Evolutionary conservation across 2,888 invertebrate genomes (phyloP), one percentile per base, ranked within the genome.

Genomic region (Zootermopsis nevadensis): DNA sequence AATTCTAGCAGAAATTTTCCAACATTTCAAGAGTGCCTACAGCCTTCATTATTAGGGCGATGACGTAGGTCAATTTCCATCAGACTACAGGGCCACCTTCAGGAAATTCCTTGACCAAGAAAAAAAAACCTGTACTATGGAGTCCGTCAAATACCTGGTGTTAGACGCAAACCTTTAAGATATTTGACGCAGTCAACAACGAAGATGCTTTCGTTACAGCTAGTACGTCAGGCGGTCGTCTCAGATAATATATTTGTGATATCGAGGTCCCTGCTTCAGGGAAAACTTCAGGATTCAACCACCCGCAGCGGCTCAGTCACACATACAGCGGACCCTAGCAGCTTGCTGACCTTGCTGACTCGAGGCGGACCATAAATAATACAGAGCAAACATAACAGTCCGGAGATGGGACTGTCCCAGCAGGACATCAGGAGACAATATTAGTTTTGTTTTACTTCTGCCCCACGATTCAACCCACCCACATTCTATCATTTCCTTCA

Each of bases 401-500:
- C 60, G 24, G 31, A n/a, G 48, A 60, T 60, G 42, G n/a, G 76
- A 42, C 76, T 76, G 22, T 24, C 79, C 66, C 83, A 76, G 80
- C 83, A 35, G 76, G 83, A 81, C 66, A 69, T 76, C 82, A 33
- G 81, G 83, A 81, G 84, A 84, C 83, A 84, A 84, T 84, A 84
- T 84, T 83, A 83, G 82, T 77, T 83, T 82, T 82, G 77, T 77
- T 79, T 60, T 79, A 60, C 66, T 79, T 35, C 19, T 79, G 35
- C 53, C 31, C 31, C 77, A 77, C 77, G 55, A 31, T 30, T 31
- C 33, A 35, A 74, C 24, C 74, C 74, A 74, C 74, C 74, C 74
- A 74, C 74, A 38, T 74, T 38, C 38, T 27, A 60, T 60, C n/a
- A 60, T 27, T 27, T 27, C 15, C n/a, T 7, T 60, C 60, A 60